Conservation (phyloP, 2,888 invertebrate genomes). For the Philonicus albiceps region DNA sequence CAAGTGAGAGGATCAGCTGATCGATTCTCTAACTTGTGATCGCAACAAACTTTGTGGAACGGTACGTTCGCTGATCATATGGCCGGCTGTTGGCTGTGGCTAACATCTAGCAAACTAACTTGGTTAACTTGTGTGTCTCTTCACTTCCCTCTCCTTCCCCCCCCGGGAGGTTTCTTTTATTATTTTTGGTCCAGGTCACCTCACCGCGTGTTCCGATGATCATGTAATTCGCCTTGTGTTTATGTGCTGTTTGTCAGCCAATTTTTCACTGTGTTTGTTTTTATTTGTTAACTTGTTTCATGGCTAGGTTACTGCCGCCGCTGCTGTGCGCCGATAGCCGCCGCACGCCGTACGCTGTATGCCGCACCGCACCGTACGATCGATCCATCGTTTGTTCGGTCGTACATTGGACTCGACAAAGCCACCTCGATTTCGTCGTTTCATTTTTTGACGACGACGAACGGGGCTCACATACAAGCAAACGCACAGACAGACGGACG, state of each 20-base stretch:
- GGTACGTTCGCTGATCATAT: slow-evolving; percentile 13
- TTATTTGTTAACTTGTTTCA: slow-evolving; percentile 23
- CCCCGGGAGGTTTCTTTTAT: neutral
- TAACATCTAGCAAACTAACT: too few species aligned
- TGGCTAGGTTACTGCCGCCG: slow-evolving; percentile 27
- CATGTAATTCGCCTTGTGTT: slow-evolving; percentile 9
- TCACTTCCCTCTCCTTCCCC: too few species aligned
- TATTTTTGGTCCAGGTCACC: neutral
- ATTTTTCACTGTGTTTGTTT: slow-evolving; percentile 22
- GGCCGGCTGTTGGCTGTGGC: neutral
- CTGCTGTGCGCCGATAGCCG: neutral
- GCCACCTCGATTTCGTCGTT: neutral
- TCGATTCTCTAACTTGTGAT: neutral
- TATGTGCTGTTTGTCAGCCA: slow-evolving; percentile 26
- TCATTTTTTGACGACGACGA: neutral
- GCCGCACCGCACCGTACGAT: neutral
- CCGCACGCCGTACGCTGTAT: neutral
- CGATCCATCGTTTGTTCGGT: neutral
- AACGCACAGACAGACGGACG: neutral
- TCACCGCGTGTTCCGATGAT: neutral
- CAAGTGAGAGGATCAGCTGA: slow-evolving; percentile 12
- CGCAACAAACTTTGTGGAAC: neutral
- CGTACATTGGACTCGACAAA: neutral
- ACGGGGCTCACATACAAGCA: neutral
- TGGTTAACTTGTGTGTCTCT: neutral